These are phyloP conservation scores for Saccopteryx leptura DNA, from an alignment of 2,113 vertebrate species.

Conservation along the genomic window DNA sequence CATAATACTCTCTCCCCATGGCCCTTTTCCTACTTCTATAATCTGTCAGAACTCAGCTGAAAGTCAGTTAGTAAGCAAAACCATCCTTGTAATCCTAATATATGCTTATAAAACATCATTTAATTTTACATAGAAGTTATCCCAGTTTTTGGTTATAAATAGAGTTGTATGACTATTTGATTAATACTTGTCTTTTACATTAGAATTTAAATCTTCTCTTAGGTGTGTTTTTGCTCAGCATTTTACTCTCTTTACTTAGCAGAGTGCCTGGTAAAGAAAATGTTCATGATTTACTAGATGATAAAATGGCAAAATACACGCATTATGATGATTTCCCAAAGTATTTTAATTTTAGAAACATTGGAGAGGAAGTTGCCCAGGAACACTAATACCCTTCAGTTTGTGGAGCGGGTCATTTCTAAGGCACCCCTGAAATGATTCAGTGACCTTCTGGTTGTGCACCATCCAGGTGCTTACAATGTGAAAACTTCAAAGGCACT, in stretches of 20 bases:
- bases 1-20: neutral
- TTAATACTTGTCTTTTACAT: neutral
- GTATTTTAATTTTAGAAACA: neutral
- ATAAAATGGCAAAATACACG: neutral
- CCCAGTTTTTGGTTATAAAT: neutral
- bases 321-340: neutral
- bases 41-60: neutral
- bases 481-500: slow-evolving; percentile 86
- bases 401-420: slow-evolving; percentile 65
- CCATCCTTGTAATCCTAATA: neutral
- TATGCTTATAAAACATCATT: neutral
- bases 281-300: neutral
- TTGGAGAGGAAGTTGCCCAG: neutral
- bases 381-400: rapidly evolving
- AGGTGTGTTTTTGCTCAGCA: neutral
- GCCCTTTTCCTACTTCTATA: neutral
- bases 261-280: neutral
- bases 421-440: slow-evolving; percentile 91
- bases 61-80: neutral
- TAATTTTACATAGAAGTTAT: neutral
- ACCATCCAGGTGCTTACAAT: slow-evolving; percentile 89
- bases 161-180: neutral
- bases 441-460: slow-evolving; percentile 91
- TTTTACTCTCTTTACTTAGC: neutral
- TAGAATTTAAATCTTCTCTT: neutral